Percentiles rank a stretch among this genome's conserved stretches.
Conservation (phyloP, 2,888 invertebrate genomes). For the Sesia bembeciformis region DNA sequence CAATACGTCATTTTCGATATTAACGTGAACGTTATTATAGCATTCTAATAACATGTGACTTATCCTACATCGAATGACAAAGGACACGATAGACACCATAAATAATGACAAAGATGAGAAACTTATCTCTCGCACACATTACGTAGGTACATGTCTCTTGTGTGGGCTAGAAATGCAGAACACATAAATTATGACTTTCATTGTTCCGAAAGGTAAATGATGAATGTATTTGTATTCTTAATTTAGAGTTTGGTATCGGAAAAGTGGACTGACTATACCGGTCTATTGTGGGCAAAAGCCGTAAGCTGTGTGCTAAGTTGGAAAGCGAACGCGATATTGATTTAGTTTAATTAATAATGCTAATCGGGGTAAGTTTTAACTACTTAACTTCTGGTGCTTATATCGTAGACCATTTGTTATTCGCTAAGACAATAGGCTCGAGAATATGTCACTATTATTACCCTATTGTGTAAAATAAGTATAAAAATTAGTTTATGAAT, state of each 20-base stretch:
- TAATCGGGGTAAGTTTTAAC: too few relatives aligned
- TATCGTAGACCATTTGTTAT: too few relatives aligned
- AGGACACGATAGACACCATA: constrained; percentile 11
- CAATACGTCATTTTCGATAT: not conserved
- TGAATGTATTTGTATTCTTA: constrained; percentile 46
- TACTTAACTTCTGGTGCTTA: too few relatives aligned
- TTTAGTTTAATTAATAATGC: too few relatives aligned
- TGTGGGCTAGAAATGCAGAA: constrained; percentile 46
- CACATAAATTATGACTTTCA: constrained; percentile 45
- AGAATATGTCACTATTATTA: too few relatives aligned
- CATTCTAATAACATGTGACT: not conserved
- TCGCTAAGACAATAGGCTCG: too few relatives aligned
- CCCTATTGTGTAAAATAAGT: too few relatives aligned
- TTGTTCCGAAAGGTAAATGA: constrained; percentile 54
- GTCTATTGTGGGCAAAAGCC: too few relatives aligned
- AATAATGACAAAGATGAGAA: constrained; percentile 48
- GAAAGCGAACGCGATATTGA: too few relatives aligned
- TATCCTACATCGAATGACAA: not conserved
- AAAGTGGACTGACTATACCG: too few relatives aligned
- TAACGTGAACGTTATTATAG: not conserved
- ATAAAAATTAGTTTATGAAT: too few relatives aligned
- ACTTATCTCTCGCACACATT: constrained; percentile 46
- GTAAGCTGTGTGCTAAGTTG: too few relatives aligned
- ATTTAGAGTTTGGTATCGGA: constrained; percentile 21
- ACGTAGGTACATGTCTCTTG: constrained; percentile 36